phyloP scores from a whole-genome alignment of 2,113 vertebrate species.

The Ibidorhyncha struthersii region DNA sequence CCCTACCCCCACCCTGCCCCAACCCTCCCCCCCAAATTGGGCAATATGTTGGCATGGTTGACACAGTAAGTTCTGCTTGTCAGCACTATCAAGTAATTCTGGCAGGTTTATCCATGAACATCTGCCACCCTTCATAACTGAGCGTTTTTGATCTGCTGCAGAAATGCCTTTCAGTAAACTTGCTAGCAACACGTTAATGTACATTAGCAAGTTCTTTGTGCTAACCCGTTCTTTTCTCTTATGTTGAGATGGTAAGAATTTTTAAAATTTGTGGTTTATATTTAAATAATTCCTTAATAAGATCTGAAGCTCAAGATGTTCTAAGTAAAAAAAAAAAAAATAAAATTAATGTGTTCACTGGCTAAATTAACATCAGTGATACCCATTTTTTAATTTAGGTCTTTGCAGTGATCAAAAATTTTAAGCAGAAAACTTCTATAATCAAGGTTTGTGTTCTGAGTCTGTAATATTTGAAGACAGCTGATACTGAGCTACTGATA shows the following conservation, averaged over 20 bases:
- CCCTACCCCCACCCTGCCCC: background rate
- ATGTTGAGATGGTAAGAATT: background rate
- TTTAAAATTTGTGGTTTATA: background rate
- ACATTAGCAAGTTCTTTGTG: background rate
- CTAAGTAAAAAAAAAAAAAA: background rate
- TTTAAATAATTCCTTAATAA: background rate
- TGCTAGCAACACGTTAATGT: background rate
- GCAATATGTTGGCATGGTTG: slow-evolving; percentile 21
- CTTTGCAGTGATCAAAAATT: background rate
- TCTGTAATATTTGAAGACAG: background rate
- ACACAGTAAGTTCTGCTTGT: slow-evolving; percentile 37
- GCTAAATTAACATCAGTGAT: background rate
- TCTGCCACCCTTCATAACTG: background rate
- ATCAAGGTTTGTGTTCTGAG: background rate
- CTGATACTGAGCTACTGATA: background rate
- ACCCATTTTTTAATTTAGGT: background rate
- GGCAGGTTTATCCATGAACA: slow-evolving; percentile 1
- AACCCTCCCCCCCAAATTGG: background rate
- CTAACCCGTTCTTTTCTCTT: background rate
- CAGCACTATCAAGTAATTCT: slow-evolving; percentile 37
- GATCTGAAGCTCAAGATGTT: background rate
- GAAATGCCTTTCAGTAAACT: background rate
- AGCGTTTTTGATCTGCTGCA: background rate
- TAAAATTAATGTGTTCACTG: background rate
- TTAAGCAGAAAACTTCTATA: background rate